phyloP scores from a whole-genome alignment of 2,113 vertebrate species.

The Crotalus horridus region DNA sequence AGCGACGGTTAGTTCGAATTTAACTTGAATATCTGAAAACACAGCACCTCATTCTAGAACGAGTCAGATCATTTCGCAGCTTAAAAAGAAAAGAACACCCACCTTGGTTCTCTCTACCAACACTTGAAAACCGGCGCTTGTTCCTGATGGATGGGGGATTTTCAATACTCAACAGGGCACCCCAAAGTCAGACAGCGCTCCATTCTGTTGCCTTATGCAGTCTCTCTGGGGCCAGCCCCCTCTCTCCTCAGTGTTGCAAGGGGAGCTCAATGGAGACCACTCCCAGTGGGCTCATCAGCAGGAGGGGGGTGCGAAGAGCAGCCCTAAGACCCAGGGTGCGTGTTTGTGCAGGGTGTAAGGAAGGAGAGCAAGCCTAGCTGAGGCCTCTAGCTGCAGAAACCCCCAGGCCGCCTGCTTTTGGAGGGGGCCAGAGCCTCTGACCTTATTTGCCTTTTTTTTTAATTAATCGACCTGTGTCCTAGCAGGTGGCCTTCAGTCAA shows the following conservation, averaged over 20 bases:
- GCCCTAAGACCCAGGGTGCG: neutral
- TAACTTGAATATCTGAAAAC: constrained; percentile 12
- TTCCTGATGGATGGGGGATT: neutral
- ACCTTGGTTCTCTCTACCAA: neutral
- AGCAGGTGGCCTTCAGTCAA: neutral
- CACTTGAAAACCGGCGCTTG: neutral
- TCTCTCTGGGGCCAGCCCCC: neutral
- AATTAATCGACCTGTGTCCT: neutral
- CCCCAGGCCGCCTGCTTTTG: neutral
- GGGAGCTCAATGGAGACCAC: neutral
- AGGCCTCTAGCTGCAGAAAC: neutral
- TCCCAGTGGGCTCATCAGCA: neutral
- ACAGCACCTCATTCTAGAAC: fast-evolving
- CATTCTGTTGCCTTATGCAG: neutral
- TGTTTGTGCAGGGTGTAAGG: neutral
- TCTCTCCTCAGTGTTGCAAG: neutral
- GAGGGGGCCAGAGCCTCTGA: neutral
- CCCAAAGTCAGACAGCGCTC: too few species aligned
- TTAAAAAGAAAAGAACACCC: neutral
- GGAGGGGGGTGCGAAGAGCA: neutral
- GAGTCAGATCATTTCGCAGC: constrained; percentile 9
- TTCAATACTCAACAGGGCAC: neutral
- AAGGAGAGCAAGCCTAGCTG: neutral
- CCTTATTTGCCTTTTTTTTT: neutral
- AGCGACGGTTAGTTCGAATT: neutral